These are phyloP conservation scores for Aldabrachelys gigantea DNA, from an alignment of 2,113 vertebrate genomes.

Conservation along the genomic window DNA sequence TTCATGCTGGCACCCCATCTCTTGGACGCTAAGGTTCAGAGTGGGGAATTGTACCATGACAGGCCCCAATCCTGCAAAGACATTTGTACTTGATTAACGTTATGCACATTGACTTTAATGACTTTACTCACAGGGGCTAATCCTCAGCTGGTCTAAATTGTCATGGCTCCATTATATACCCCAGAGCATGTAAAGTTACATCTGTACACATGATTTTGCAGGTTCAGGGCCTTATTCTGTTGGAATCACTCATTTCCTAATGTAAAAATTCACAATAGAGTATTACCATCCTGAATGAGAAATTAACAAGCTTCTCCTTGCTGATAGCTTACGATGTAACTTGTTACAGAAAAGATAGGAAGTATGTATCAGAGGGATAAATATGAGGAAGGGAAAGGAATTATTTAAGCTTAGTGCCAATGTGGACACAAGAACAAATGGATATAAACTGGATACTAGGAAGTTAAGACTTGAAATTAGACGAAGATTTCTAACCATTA, in stretches of 20 bases:
- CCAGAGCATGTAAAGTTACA: background rate
- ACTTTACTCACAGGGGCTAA: background rate
- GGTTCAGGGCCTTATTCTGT: background rate
- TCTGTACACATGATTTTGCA: background rate
- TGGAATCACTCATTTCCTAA: background rate
- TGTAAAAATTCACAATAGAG: background rate
- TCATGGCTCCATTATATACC: background rate
- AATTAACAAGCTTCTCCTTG: background rate
- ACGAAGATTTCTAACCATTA: too few relatives aligned
- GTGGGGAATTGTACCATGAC: too few relatives aligned
- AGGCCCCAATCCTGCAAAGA: background rate
- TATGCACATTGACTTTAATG: background rate
- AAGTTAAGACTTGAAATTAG: too few relatives aligned
- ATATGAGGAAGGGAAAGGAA: too few relatives aligned
- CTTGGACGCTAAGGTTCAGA: too few relatives aligned
- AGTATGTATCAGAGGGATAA: background rate
- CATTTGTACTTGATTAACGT: background rate
- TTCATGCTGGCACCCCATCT: too few relatives aligned
- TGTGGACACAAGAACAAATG: too few relatives aligned
- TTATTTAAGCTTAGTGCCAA: too few relatives aligned
- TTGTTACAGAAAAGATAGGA: background rate
- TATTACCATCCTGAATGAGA: background rate
- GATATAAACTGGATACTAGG: too few relatives aligned
- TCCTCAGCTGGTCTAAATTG: background rate
- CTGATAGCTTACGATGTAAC: background rate